Conservation (phyloP, 2,113 vertebrate genomes). For the Myodes glareolus region DNA sequence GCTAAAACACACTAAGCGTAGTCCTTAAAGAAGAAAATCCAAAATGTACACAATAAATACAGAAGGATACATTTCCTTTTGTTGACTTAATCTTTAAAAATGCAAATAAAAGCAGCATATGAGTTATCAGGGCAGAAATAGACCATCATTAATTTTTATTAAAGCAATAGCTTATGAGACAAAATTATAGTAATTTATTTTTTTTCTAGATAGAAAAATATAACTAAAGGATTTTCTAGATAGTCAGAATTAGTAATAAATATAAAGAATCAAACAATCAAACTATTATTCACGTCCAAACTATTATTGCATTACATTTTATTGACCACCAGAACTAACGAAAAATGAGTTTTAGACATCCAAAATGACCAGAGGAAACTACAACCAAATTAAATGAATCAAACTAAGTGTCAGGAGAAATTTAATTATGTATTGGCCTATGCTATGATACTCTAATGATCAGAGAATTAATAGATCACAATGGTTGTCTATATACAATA, state of each 20-base stretch:
- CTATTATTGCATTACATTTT: background rate
- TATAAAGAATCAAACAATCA: background rate
- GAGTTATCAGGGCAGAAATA: background rate
- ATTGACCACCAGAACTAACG: background rate
- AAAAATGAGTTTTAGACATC: background rate
- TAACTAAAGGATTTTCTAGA: background rate
- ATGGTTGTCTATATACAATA: background rate
- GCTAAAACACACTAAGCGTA: background rate
- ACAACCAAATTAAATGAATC: background rate
- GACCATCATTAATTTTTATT: background rate
- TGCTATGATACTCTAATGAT: background rate
- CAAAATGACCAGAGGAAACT: background rate
- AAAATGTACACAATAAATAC: background rate
- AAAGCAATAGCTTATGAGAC: background rate
- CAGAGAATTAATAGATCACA: background rate
- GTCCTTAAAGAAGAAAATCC: background rate
- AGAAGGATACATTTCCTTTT: background rate
- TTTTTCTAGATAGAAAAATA: background rate
- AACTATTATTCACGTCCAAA: background rate
- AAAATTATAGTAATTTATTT: background rate
- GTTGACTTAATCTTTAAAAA: background rate
- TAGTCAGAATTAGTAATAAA: conserved; percentile 5
- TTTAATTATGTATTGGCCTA: background rate
- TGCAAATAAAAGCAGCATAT: background rate
- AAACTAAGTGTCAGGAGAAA: background rate